These are phyloP conservation scores for Oncopeltus fasciatus DNA, from an alignment of 1,140 invertebrate species.

Conservation along the genomic window DNA sequence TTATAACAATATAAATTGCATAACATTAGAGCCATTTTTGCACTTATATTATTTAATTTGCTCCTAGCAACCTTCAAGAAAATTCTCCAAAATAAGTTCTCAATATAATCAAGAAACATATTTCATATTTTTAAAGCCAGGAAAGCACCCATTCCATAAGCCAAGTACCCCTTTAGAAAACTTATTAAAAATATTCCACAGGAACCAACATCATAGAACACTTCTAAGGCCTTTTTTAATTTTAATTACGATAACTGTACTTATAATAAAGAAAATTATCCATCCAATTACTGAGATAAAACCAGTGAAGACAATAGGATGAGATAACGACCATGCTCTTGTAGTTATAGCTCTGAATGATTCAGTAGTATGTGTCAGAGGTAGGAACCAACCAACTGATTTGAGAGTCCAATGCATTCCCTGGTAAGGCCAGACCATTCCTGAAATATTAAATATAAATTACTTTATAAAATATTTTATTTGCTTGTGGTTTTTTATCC, in stretches of 20 bases:
- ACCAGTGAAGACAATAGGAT: slow-evolving; percentile 38
- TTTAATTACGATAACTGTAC: background rate
- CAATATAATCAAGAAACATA: too few species aligned
- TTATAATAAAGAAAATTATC: slow-evolving; percentile 21
- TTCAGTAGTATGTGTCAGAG: slow-evolving; percentile 43
- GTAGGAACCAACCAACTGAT: slow-evolving; percentile 38
- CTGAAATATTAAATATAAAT: slow-evolving; percentile 21
- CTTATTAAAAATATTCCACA: background rate
- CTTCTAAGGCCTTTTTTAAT: background rate
- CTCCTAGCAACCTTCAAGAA: too few species aligned
- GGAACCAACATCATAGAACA: background rate
- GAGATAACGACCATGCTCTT: slow-evolving; percentile 39
- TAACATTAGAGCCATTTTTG: too few species aligned
- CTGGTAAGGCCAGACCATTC: slow-evolving; percentile 29
- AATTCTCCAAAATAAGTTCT: too few species aligned
- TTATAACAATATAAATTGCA: too few species aligned
- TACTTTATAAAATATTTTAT: too few species aligned
- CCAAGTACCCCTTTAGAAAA: too few species aligned
- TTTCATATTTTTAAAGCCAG: too few species aligned
- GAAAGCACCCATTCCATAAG: too few species aligned
- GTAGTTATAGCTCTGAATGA: slow-evolving; percentile 42
- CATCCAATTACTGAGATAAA: slow-evolving; percentile 38
- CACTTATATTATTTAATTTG: too few species aligned
- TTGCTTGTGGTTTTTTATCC: too few species aligned
- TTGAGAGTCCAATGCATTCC: slow-evolving; percentile 38